Evolutionary conservation across 2,797 vertebrate species (phyloP).

Genomic region (Phataginus tetradactyla): DNA sequence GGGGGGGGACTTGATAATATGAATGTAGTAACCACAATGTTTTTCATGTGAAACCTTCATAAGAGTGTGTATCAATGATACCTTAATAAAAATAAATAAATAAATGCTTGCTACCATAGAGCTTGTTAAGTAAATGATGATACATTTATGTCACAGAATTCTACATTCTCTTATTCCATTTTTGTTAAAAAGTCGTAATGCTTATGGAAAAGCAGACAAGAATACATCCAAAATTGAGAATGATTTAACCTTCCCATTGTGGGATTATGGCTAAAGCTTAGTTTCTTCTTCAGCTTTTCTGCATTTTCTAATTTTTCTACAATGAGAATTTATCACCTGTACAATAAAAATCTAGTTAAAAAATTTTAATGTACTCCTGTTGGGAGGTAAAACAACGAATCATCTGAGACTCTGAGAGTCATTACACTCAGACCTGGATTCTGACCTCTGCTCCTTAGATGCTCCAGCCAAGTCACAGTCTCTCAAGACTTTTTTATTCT

Average conservation of each 20-base stretch:
- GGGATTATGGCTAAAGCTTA: neutral
- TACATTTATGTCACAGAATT: neutral
- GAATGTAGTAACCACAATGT: no score
- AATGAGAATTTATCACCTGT: neutral
- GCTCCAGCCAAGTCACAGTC: neutral
- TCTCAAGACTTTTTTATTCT: neutral
- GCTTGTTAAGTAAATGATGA: conserved; percentile 28
- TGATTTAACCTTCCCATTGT: neutral
- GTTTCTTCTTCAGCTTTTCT: conserved; percentile 11
- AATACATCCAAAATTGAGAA: neutral
- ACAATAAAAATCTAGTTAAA: neutral
- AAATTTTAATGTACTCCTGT: neutral
- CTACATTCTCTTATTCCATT: neutral
- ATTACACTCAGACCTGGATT: neutral
- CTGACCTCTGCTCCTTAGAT: neutral
- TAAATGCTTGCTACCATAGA: neutral
- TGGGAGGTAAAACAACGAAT: neutral
- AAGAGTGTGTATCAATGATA: no score
- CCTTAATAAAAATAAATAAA: neutral
- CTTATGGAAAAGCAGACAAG: conserved; percentile 30
- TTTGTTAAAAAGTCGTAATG: conserved; percentile 38
- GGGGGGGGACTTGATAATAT: no score
- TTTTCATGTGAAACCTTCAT: no score
- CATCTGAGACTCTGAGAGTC: neutral
- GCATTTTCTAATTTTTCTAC: neutral